Evolutionary conservation across 2,888 invertebrate species (phyloP).

Genomic region (Neria commutata): DNA sequence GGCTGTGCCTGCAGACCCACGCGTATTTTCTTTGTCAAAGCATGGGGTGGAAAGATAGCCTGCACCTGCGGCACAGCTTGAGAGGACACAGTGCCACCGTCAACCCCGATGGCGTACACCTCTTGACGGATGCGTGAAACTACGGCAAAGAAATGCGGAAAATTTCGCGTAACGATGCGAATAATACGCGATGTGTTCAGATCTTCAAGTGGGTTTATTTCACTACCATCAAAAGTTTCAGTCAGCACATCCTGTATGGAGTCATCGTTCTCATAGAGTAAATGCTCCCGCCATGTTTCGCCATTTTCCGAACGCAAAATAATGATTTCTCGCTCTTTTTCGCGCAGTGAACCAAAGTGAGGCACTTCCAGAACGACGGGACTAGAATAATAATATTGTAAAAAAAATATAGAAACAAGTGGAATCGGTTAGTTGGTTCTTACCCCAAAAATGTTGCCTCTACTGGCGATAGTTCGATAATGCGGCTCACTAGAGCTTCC

Average conservation of each 20-base stretch:
- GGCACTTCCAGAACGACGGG: slow-evolving; percentile 96
- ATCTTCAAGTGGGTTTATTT: slow-evolving; percentile 74
- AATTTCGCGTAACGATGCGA: slow-evolving; percentile 93
- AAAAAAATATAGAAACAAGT: neutral
- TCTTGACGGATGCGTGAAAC: slow-evolving; percentile 95
- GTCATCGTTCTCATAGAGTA: slow-evolving; percentile 82
- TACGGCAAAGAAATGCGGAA: slow-evolving; percentile 97
- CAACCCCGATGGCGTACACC: slow-evolving; percentile 95
- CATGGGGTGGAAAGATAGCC: slow-evolving; percentile 88
- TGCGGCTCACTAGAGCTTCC: slow-evolving; percentile 92
- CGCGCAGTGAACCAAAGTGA: slow-evolving; percentile 93
- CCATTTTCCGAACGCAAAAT: slow-evolving; percentile 97
- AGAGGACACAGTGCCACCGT: slow-evolving; percentile 96
- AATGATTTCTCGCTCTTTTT: slow-evolving; percentile 94
- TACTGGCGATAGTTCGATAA: slow-evolving; percentile 94
- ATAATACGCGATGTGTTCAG: slow-evolving; percentile 88
- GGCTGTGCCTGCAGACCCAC: slow-evolving; percentile 98
- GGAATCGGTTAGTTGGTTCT: slow-evolving; percentile 37
- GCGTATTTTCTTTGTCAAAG: slow-evolving; percentile 98
- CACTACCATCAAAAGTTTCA: slow-evolving; percentile 70
- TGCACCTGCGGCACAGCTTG: slow-evolving; percentile 88
- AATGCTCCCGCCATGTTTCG: slow-evolving; percentile 98
- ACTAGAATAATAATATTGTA: slow-evolving; percentile 64
- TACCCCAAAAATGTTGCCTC: slow-evolving; percentile 96
- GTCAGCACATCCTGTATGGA: slow-evolving; percentile 90